A percentile compares a stretch with the other conserved stretches of the same genome.
These are phyloP conservation scores for Tachina fera DNA, from an alignment of 2,888 invertebrate species.

Conservation along the genomic window DNA sequence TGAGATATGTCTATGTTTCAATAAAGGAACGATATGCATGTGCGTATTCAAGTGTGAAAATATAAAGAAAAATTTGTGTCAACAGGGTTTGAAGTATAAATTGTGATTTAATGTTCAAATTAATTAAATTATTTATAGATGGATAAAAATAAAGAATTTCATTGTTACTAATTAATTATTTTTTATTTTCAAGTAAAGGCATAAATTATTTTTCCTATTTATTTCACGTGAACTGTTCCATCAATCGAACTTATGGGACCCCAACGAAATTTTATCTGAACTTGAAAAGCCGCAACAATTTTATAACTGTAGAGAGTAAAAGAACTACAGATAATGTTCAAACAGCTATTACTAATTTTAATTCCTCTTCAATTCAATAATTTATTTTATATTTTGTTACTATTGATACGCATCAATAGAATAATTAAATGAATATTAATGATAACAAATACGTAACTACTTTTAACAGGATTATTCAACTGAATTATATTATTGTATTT, in stretches of 20 bases:
- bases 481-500: no score
- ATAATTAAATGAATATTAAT: conserved; percentile 1
- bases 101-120: background rate
- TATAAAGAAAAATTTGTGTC: background rate
- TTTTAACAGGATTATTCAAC: background rate
- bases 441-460: conserved; percentile 5
- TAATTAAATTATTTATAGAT: background rate
- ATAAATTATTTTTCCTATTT: background rate
- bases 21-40: no score
- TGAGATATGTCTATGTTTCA: no score
- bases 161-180: no score
- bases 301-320: background rate
- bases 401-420: background rate
- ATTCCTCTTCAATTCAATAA: background rate
- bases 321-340: conserved; percentile 7
- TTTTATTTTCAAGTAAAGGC: no score
- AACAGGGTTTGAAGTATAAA: background rate
- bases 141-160: background rate
- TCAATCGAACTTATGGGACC: background rate
- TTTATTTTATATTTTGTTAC: background rate
- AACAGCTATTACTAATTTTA: background rate
- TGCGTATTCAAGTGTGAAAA: no score
- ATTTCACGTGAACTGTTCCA: background rate
- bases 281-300: background rate
- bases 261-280: conserved; percentile 30